These are phyloP conservation scores for Apeltes quadracus DNA, from an alignment of 2,113 vertebrate species.

Conservation along the genomic window DNA sequence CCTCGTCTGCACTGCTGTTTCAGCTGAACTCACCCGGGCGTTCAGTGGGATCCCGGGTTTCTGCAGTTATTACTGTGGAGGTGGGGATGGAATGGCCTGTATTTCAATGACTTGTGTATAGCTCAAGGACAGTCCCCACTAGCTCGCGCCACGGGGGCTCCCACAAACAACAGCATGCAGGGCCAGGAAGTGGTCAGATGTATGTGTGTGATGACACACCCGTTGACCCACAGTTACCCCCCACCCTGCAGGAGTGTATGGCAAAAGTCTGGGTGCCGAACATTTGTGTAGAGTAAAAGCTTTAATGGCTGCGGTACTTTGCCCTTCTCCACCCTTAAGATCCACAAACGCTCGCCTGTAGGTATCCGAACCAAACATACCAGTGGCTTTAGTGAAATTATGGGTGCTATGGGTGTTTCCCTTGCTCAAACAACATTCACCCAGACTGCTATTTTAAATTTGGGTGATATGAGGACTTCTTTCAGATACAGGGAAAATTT, in stretches of 20 bases:
- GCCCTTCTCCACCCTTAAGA: conserved; percentile 59
- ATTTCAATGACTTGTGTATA: conserved; percentile 42
- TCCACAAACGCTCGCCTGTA: conserved; percentile 42
- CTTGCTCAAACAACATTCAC: conserved; percentile 26
- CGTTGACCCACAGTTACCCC: conserved; percentile 62
- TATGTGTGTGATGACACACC: conserved; percentile 59
- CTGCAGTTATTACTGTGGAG: conserved; percentile 40
- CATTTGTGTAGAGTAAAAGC: conserved; percentile 47
- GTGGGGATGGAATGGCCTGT: conserved; percentile 48
- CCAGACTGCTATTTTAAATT: conserved; percentile 2
- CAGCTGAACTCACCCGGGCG: conserved; percentile 59
- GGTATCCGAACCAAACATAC: conserved; percentile 31
- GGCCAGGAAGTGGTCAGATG: conserved; percentile 67
- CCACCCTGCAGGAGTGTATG: conserved; percentile 35
- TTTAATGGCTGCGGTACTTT: conserved; percentile 58
- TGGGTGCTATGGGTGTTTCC: conserved; percentile 27
- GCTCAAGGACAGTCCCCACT: conserved; percentile 36
- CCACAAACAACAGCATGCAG: conserved; percentile 41
- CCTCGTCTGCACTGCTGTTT: conserved; percentile 27
- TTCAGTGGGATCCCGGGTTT: conserved; percentile 16
- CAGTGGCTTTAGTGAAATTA: conserved; percentile 21
- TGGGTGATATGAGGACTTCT: not conserved
- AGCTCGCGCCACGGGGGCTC: conserved; percentile 42
- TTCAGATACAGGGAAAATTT: not conserved
- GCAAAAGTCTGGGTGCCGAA: conserved; percentile 32